A percentile compares a stretch with the other conserved stretches of the same genome.
Conservation (phyloP, 2,797 vertebrate genomes). For the Enteromius viviparus region DNA sequence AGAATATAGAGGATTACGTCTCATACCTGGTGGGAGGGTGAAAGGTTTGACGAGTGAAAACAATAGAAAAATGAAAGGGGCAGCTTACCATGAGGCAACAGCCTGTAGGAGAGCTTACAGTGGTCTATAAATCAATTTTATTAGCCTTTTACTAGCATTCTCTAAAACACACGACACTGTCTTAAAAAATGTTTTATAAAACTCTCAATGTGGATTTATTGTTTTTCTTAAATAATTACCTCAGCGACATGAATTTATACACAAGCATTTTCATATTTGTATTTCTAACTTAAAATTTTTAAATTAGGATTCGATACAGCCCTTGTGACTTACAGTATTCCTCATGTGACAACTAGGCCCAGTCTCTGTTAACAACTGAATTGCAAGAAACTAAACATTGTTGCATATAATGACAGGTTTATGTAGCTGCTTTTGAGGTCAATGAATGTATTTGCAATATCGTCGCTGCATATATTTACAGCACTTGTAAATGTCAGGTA, state of each 20-base stretch:
- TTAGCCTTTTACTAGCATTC: neutral
- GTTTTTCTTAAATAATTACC: neutral
- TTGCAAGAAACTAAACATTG: neutral
- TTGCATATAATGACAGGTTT: neutral
- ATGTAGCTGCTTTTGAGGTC: neutral
- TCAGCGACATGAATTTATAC: neutral
- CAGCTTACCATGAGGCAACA: neutral
- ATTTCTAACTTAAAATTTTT: neutral
- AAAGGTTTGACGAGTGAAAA: neutral
- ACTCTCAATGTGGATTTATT: neutral
- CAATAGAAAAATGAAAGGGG: too few relatives aligned
- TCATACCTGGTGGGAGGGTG: neutral
- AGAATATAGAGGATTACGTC: neutral
- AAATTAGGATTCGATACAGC: neutral
- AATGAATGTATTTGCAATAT: slow-evolving; percentile 11
- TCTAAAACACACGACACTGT: neutral
- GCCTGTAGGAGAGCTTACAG: neutral
- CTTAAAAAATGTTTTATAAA: neutral
- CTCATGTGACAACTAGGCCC: neutral
- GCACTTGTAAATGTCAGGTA: slow-evolving; percentile 22
- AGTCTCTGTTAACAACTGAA: neutral
- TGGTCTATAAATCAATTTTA: neutral
- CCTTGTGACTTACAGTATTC: neutral
- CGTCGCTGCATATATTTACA: neutral
- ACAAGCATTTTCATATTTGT: neutral